These are phyloP conservation scores for Jordanella pulchra DNA, from an alignment of 2,797 vertebrate genomes.

Conservation along the genomic window DNA sequence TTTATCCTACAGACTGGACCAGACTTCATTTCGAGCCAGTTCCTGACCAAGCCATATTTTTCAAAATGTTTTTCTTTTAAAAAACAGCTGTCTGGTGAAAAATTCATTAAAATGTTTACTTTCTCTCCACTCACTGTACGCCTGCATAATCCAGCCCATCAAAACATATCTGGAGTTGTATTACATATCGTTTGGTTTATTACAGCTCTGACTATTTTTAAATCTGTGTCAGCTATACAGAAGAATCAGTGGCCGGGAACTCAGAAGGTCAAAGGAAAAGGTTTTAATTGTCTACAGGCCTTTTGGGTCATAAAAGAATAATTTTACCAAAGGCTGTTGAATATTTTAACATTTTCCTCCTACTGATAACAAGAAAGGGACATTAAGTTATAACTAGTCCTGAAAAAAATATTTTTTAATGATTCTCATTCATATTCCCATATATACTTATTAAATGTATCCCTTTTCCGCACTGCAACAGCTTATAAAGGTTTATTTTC, in stretches of 20 bases:
- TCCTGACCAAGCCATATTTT: too few relatives aligned
- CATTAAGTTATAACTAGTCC: background rate
- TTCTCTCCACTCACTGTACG: background rate
- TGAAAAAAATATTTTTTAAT: background rate
- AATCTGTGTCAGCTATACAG: background rate
- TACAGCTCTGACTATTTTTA: conserved; percentile 1
- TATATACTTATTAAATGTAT: too few relatives aligned
- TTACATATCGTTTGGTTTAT: background rate
- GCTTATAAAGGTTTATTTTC: too few relatives aligned
- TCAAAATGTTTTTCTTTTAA: too few relatives aligned
- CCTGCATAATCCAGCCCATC: background rate
- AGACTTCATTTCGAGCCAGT: too few relatives aligned
- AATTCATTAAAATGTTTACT: background rate
- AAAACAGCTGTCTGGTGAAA: background rate
- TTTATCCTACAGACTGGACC: too few relatives aligned
- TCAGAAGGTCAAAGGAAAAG: conserved; percentile 2
- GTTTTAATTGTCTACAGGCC: conserved; percentile 4
- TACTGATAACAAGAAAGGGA: background rate
- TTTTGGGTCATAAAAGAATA: background rate
- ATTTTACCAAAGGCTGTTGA: background rate
- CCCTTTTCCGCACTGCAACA: too few relatives aligned
- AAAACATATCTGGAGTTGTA: background rate
- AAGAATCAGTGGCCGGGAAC: background rate
- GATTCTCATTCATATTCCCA: background rate
- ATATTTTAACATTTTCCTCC: conserved; percentile 7